phyloP scores from a whole-genome alignment of 2,113 vertebrate species.

The Leptocoma aspasia region DNA sequence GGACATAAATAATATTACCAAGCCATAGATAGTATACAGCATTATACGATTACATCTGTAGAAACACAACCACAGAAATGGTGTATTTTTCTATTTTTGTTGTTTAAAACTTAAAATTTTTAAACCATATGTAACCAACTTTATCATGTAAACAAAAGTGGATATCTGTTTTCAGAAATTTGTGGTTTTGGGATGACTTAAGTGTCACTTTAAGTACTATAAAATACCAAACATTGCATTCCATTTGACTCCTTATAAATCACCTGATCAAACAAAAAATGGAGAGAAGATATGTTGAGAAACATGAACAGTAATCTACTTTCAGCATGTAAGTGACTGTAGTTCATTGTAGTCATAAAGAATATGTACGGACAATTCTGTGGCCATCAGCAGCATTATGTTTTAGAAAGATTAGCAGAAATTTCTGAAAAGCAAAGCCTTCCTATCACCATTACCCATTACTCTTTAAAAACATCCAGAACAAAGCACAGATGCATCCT shows the following conservation, averaged over 20 bases:
- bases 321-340: not conserved
- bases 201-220: not conserved
- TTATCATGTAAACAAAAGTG: not conserved
- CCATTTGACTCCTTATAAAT: not conserved
- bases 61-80: not conserved
- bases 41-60: not conserved
- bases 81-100: not conserved
- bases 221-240: accelerated
- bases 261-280: not conserved
- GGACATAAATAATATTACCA: not conserved
- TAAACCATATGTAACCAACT: not conserved
- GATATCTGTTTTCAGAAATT: not conserved
- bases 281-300: not conserved
- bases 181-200: not conserved
- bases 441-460: not conserved
- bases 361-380: not conserved
- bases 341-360: not conserved
- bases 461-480: not conserved
- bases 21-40: not conserved
- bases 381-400: not conserved
- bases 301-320: not conserved
- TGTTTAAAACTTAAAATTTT: not conserved
- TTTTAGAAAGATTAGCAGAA: not conserved
- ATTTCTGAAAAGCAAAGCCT: not conserved
- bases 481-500: not conserved